These are phyloP conservation scores for Mimachlamys varia DNA, from an alignment of 2,888 invertebrate genomes.

Conservation along the genomic window DNA sequence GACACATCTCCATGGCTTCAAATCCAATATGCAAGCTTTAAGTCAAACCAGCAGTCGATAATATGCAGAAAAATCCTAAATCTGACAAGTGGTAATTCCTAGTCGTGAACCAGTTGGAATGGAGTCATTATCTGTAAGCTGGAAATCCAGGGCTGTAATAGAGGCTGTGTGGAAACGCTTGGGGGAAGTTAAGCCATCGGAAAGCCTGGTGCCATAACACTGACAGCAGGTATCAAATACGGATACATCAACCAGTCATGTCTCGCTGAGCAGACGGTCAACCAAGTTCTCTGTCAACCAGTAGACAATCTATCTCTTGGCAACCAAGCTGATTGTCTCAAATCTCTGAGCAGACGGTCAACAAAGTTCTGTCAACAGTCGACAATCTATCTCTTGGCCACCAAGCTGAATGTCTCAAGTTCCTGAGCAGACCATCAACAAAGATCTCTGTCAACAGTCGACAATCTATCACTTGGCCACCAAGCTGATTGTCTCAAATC, in stretches of 20 bases:
- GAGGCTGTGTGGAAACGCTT: neutral
- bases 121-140: constrained; percentile 17
- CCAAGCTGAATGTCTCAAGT: too few species aligned
- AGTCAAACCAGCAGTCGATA: constrained; percentile 5
- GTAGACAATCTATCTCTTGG: neutral
- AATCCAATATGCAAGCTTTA: constrained; percentile 19
- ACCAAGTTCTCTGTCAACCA: neutral
- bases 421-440: neutral
- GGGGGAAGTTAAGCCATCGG: neutral
- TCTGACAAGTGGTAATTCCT: constrained; percentile 27
- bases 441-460: neutral
- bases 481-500: too few species aligned
- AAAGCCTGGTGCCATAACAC: neutral
- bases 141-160: neutral
- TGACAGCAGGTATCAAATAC: neutral
- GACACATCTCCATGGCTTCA: constrained; percentile 8
- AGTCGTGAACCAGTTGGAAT: neutral
- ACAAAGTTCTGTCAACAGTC: neutral
- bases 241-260: neutral
- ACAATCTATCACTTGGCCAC: neutral
- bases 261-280: neutral
- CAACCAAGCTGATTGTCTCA: too few species aligned
- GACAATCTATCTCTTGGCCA: neutral
- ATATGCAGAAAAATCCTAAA: constrained; percentile 25
- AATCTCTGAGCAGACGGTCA: neutral